Percentiles rank a stretch among this genome's conserved stretches.
Conservation (phyloP, 92 coral and sea anemone genomes). For the Palythoa heliodiscus region DNA sequence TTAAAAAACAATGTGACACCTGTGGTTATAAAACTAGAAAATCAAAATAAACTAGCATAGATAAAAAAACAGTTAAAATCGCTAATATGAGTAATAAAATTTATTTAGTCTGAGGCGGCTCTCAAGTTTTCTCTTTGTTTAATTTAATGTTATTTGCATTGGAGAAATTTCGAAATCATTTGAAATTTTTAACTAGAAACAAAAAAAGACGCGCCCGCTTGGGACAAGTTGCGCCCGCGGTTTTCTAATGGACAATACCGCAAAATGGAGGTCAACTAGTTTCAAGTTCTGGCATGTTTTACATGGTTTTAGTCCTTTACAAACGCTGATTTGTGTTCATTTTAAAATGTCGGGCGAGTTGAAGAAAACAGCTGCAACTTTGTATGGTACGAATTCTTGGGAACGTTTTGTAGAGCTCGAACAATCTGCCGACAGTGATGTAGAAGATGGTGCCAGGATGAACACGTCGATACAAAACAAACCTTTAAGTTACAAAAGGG, state of each 20-base stretch:
- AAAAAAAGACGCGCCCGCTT: no score
- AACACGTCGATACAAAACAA: not conserved
- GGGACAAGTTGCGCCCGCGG: slow-evolving; percentile 30
- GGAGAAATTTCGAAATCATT: no score
- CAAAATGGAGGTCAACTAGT: slow-evolving; percentile 1
- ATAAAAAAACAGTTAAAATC: no score
- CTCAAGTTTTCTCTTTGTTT: no score
- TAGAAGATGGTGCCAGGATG: not conserved
- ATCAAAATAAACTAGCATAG: no score
- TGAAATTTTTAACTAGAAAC: no score
- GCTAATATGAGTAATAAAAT: no score
- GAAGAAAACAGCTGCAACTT: not conserved
- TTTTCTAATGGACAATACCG: slow-evolving; percentile 18
- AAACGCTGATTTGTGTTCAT: not conserved
- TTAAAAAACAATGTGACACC: no score
- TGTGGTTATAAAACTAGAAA: no score
- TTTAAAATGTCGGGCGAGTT: slow-evolving; percentile 14
- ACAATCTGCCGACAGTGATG: not conserved
- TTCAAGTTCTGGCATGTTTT: slow-evolving; percentile 10
- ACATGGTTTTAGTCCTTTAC: not conserved
- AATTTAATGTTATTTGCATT: no score
- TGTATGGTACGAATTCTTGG: slow-evolving; percentile 1
- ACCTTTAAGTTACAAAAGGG: not conserved
- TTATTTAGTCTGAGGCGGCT: no score
- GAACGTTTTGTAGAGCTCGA: slow-evolving; percentile 19